Base-by-base conservation (phyloP, 2,888 invertebrate species). In the Cantharis flavilabris region DNA sequence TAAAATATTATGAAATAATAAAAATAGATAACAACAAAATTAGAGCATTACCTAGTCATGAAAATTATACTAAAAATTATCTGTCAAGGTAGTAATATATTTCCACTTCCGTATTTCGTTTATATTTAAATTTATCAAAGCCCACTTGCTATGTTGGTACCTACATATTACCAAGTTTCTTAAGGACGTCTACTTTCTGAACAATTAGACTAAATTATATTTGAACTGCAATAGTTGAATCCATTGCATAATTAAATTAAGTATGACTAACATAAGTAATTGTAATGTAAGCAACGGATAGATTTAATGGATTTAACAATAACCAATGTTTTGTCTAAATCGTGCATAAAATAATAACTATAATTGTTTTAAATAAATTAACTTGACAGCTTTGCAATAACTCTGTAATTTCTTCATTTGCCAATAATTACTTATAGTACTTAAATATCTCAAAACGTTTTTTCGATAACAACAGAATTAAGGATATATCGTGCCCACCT, bases 151-250 rank as follows among this genome's bases (percentile, higher is more conserved):
- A 7, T n/a, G 2, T 67, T 67, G 13, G 65, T 26, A 26, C 9
- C 26, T 26, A 67, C 33, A 33, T 33, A 33, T 33, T 67, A 16
- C 1, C 7, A 67, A 67, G 16, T 67, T 67, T n/a, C 23, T 23
- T 23, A 67, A 67, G 65, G 23, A 67, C 65, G n/a, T 67, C 65
- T 67, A 67, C 65, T 67, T 67, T 67, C 65, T 23, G 65, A 67
- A 67, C 18, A 20, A 67, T 67, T 23, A 30, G 13, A 20, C n/a
- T 65, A 65, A 65, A 20, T 65, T 20, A 65, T 65, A 65, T 65
- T 67, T 67, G 65, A 67, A 67, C 13, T 18, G 65, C 26, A 23
- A 26, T 67, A 67, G 65, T 67, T 26, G 13, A 67, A 26, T 13
- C 13, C 65, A 26, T 67, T 67, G 26, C 23, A 67, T 26, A 67